A percentile compares a stretch with the other conserved stretches of the same genome.
These are phyloP conservation scores for Andrena marginata DNA, from an alignment of 2,888 invertebrate species.

Conservation along the genomic window DNA sequence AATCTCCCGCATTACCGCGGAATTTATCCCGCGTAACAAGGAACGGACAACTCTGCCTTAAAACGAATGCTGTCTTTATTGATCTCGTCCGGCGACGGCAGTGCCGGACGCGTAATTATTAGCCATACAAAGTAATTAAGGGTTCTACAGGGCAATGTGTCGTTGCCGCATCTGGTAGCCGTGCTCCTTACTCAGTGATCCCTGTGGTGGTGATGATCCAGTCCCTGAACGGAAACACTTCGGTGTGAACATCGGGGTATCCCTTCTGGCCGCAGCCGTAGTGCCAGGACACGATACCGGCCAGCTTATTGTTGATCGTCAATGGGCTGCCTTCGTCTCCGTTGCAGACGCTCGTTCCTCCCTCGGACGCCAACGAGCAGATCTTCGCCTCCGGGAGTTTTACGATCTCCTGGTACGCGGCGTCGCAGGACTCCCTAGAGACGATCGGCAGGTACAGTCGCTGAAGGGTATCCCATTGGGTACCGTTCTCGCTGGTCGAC, in stretches of 20 bases:
- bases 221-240: constrained; percentile 86
- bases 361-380: constrained; percentile 87
- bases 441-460: constrained; percentile 87
- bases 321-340: constrained; percentile 80
- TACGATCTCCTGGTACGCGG: constrained; percentile 83
- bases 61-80: not conserved
- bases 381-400: constrained; percentile 83
- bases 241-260: constrained; percentile 85
- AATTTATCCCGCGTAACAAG: not conserved
- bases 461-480: constrained; percentile 81
- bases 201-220: constrained; percentile 71
- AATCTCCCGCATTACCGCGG: not conserved
- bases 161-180: not conserved
- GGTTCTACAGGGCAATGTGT: not conserved
- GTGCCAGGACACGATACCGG: constrained; percentile 85
- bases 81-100: not conserved
- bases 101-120: not conserved
- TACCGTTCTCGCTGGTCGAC: not conserved
- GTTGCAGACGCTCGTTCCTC: constrained; percentile 85
- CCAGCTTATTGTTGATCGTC: constrained; percentile 71
- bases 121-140: not conserved
- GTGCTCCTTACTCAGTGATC: constrained; percentile 6
- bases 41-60: not conserved
- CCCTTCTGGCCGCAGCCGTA: constrained; percentile 86
- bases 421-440: constrained; percentile 85